A percentile compares a stretch with the other conserved stretches of the same genome.
Evolutionary conservation across 1,140 invertebrate species (phyloP).

Genomic region (Bombus waltoni): DNA sequence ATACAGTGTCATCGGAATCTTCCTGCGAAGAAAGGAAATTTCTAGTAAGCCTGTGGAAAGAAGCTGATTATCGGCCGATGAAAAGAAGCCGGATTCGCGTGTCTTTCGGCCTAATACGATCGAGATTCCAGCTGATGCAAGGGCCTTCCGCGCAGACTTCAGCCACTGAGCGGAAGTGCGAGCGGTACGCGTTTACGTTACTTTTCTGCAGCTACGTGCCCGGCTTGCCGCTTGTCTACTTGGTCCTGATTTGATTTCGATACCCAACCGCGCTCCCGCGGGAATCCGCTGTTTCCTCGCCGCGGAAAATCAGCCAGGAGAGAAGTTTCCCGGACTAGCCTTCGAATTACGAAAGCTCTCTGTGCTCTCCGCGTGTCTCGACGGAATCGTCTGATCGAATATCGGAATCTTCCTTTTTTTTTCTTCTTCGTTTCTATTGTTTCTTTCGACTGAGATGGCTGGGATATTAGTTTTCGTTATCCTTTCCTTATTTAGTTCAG

Average conservation of each 20-base stretch:
- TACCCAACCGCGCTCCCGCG: constrained; percentile 11
- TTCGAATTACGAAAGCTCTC: constrained; percentile 28
- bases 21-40: background rate
- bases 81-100: background rate
- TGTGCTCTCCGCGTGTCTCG: constrained; percentile 6
- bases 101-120: constrained; percentile 9
- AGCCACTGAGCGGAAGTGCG: background rate
- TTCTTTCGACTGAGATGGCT: background rate
- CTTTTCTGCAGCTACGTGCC: constrained; percentile 13
- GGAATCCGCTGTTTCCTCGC: constrained; percentile 12
- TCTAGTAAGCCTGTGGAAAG: background rate
- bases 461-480: constrained; percentile 5
- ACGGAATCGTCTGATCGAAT: constrained; percentile 27
- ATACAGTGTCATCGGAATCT: background rate
- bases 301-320: background rate
- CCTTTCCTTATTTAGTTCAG: too few species aligned
- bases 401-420: background rate
- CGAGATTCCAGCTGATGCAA: background rate
- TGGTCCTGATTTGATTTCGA: constrained; percentile 50
- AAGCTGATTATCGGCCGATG: background rate
- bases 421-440: background rate
- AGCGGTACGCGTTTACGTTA: constrained; percentile 27
- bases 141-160: background rate
- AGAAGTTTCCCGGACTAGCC: background rate
- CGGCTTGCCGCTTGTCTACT: constrained; percentile 34